These are phyloP conservation scores for Champsocephalus esox DNA, from an alignment of 2,797 vertebrate genomes.

Conservation along the genomic window DNA sequence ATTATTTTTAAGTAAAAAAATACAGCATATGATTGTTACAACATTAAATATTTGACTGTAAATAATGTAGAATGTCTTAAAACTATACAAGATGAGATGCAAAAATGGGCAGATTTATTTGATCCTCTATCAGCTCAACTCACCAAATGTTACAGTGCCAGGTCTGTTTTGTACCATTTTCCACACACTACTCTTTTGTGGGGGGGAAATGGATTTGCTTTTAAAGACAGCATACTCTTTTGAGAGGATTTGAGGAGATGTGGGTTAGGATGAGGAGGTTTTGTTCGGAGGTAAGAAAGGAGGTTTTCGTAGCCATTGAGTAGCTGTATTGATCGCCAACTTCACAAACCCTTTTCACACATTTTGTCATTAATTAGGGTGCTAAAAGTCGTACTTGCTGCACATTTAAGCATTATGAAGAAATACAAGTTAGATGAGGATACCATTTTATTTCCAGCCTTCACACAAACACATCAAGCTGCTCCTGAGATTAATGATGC, in stretches of 20 bases:
- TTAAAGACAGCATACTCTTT: conserved; percentile 59
- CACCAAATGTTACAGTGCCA: conserved; percentile 26
- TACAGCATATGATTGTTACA: not conserved
- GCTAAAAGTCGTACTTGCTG: conserved; percentile 29
- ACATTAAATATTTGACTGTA: not conserved
- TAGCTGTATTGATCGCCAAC: conserved; percentile 44
- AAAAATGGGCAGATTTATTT: conserved; percentile 8
- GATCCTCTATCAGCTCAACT: conserved; percentile 49
- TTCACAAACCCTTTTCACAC: conserved; percentile 22
- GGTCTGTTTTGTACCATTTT: conserved; percentile 45
- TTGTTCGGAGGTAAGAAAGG: conserved; percentile 56
- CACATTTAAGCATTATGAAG: conserved; percentile 32
- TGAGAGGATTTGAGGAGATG: conserved; percentile 29
- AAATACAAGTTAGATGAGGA: conserved; percentile 14
- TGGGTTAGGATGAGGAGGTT: conserved; percentile 41
- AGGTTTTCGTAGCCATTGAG: conserved; percentile 44
- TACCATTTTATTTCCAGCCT: conserved; percentile 48
- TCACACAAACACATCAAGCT: conserved; percentile 55
- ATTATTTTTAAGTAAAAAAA: not conserved
- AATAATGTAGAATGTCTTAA: not conserved
- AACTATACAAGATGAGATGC: not conserved
- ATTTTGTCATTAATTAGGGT: conserved; percentile 45
- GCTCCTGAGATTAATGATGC: conserved; percentile 48
- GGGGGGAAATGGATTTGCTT: conserved; percentile 61
- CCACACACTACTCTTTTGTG: conserved; percentile 51